Percentiles rank a stretch among this genome's conserved stretches.
Conservation (phyloP, 2,113 vertebrate species). For the Callocephalon fimbriatum region DNA sequence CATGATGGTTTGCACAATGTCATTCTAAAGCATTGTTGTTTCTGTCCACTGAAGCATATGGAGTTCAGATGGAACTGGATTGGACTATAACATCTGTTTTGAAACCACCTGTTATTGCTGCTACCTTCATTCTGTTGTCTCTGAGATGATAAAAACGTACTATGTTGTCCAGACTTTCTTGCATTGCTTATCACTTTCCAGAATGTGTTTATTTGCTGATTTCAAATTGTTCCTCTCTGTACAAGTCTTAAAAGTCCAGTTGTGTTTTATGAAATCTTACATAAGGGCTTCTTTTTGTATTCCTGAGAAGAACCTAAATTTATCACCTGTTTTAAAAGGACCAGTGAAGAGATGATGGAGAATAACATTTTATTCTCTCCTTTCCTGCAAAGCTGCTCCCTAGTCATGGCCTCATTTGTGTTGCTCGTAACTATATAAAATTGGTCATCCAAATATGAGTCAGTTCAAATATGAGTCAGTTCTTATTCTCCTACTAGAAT, state of each 20-base stretch:
- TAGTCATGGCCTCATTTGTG: background rate
- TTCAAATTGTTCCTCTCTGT: background rate
- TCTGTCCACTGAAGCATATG: background rate
- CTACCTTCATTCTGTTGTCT: background rate
- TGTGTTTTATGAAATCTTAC: background rate
- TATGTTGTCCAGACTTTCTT: background rate
- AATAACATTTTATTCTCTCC: background rate
- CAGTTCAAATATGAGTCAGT: background rate
- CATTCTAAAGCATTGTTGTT: background rate
- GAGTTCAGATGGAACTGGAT: background rate
- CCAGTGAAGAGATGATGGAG: background rate
- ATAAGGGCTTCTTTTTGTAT: background rate
- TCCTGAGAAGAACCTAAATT: background rate
- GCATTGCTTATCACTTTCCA: background rate
- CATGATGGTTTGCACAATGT: background rate
- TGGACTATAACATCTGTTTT: background rate
- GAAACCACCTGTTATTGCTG: background rate
- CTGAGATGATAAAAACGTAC: background rate
- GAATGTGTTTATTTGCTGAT: background rate
- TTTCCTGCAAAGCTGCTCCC: background rate
- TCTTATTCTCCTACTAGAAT: background rate
- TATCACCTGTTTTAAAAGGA: background rate
- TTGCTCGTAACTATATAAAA: constrained; percentile 14
- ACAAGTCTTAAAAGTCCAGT: background rate
- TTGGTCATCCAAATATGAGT: background rate